Percentiles rank a stretch among this genome's conserved stretches.
Conservation (phyloP, 2,797 vertebrate species). For the Urosaurus nigricauda region DNA sequence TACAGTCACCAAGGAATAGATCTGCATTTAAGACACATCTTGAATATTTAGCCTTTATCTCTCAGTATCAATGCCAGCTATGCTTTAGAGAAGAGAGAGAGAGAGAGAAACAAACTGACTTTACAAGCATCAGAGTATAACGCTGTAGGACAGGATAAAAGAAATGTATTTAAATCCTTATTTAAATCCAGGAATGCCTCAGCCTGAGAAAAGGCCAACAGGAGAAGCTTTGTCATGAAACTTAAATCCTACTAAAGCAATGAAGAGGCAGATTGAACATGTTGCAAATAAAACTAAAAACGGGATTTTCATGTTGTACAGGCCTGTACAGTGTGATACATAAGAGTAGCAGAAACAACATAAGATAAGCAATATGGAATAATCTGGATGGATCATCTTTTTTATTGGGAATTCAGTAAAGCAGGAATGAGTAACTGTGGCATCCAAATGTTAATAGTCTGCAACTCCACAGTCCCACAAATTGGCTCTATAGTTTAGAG, state of each 20-base stretch:
- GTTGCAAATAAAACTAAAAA: slow-evolving; percentile 17
- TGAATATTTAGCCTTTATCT: background rate
- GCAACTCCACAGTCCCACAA: no score
- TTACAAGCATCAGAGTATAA: slow-evolving; percentile 22
- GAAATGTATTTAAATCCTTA: background rate
- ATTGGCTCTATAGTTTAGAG: no score
- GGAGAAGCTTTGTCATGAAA: background rate
- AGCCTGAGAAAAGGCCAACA: background rate
- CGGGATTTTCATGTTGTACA: background rate
- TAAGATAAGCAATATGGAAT: background rate
- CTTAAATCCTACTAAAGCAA: background rate
- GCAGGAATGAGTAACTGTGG: background rate
- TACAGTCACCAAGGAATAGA: background rate
- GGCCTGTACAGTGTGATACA: slow-evolving; percentile 15
- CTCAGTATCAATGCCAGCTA: slow-evolving; percentile 11
- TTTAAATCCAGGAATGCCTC: background rate
- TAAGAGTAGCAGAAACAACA: slow-evolving; percentile 9
- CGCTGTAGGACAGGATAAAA: slow-evolving; percentile 10
- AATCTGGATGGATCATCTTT: background rate
- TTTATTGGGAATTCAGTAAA: background rate
- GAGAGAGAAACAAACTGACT: no score
- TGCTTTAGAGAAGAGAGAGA: slow-evolving; percentile 9
- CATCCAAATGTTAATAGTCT: background rate
- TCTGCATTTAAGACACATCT: background rate
- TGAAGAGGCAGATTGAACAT: background rate